These are phyloP conservation scores for Cheirogaleus major DNA, from an alignment of 2,797 vertebrate species.

Conservation along the genomic window DNA sequence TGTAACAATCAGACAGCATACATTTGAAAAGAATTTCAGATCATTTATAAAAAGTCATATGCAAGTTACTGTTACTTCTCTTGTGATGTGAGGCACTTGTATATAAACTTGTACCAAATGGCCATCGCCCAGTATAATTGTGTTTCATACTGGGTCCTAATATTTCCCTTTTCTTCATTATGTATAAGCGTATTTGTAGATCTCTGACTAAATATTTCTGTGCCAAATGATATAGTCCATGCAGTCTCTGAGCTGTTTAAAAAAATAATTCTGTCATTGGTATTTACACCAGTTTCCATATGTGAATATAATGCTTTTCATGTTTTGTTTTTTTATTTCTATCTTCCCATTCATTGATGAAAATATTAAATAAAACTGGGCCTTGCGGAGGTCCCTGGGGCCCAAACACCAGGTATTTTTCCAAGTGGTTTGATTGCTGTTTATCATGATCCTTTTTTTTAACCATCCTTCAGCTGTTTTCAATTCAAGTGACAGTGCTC, in stretches of 20 bases:
- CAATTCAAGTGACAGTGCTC: slow-evolving; percentile 67
- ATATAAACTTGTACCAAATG: background rate
- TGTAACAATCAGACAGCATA: background rate
- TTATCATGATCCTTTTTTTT: slow-evolving; percentile 15
- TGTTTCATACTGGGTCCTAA: background rate
- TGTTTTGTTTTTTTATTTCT: background rate
- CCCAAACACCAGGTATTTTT: slow-evolving; percentile 53
- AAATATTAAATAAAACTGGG: slow-evolving; percentile 40
- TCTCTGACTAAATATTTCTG: background rate
- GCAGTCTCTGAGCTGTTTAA: too few species aligned
- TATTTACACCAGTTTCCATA: slow-evolving; percentile 13
- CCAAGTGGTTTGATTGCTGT: slow-evolving; percentile 63
- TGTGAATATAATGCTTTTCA: background rate
- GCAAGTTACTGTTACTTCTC: background rate
- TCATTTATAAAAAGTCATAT: background rate
- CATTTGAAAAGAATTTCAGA: background rate
- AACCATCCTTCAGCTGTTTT: slow-evolving; percentile 67
- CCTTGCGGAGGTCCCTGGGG: background rate
- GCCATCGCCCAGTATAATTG: background rate
- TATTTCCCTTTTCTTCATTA: background rate
- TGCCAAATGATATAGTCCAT: background rate
- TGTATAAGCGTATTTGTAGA: background rate
- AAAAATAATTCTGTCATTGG: background rate
- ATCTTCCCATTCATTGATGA: slow-evolving; percentile 58
- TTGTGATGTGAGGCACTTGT: background rate